phyloP scores from a whole-genome alignment of 2,797 vertebrate genomes.

The Molossus molossus region DNA sequence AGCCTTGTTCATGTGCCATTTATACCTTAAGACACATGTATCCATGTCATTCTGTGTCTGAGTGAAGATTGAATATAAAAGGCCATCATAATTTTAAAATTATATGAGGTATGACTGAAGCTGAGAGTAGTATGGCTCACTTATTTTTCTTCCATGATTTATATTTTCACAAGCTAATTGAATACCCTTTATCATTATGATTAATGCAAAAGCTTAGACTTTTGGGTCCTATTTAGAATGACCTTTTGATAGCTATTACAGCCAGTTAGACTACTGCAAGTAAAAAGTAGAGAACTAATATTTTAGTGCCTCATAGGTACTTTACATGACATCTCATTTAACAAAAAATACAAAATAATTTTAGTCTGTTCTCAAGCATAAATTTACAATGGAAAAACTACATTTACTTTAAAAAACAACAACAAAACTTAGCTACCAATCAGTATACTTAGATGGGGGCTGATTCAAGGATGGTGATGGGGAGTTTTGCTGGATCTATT shows the following conservation, averaged over 20 bases:
- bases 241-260: background rate
- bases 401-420: background rate
- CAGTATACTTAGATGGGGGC: background rate
- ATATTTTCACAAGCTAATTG: background rate
- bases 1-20: background rate
- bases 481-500: background rate
- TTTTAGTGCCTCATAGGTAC: background rate
- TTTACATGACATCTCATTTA: slow-evolving; percentile 6
- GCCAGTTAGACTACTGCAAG: background rate
- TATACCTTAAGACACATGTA: background rate
- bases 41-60: background rate
- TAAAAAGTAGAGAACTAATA: background rate
- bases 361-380: slow-evolving; percentile 15
- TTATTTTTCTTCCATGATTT: slow-evolving; percentile 40
- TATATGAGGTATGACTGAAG: background rate
- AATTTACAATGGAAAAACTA: background rate
- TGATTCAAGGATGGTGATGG: background rate
- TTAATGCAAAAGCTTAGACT: slow-evolving; percentile 8
- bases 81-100: background rate
- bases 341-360: slow-evolving; percentile 10
- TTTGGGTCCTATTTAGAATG: background rate
- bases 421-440: background rate
- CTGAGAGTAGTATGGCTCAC: background rate
- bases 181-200: background rate
- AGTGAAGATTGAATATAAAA: slow-evolving; percentile 10